Percentiles rank a stretch among this genome's conserved stretches.
phyloP scores from a whole-genome alignment of 2,888 invertebrate genomes.

The Bedellia somnulentella region DNA sequence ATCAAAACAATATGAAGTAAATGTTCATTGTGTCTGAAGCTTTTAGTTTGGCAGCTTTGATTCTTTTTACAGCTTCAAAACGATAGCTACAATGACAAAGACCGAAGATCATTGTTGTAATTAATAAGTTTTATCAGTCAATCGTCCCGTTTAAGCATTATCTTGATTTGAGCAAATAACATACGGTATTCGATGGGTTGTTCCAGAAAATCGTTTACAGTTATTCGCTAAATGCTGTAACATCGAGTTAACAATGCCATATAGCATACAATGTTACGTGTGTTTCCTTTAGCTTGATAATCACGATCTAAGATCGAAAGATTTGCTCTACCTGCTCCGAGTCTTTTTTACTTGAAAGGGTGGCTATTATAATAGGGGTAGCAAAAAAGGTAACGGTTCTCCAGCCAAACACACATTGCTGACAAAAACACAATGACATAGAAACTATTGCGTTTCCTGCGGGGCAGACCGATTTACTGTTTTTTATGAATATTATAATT shows the following conservation, averaged over 20 bases:
- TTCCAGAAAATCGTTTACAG: conserved; percentile 4
- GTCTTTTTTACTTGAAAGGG: conserved; percentile 43
- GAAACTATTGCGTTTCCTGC: conserved; percentile 45
- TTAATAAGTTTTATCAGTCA: conserved; percentile 3
- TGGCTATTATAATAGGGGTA: conserved; percentile 35
- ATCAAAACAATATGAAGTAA: too few relatives aligned
- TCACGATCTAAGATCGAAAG: conserved; percentile 38
- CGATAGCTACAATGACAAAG: too few relatives aligned
- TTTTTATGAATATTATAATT: too few relatives aligned
- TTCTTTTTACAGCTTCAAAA: too few relatives aligned
- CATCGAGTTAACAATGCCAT: conserved; percentile 19
- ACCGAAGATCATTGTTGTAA: conserved; percentile 4
- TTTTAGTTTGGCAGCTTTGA: too few relatives aligned
- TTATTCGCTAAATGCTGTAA: conserved; percentile 1
- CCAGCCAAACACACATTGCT: conserved; percentile 47
- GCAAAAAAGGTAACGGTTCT: conserved; percentile 49
- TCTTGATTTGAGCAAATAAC: conserved; percentile 1
- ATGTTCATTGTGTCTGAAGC: too few relatives aligned
- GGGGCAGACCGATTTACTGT: too few relatives aligned
- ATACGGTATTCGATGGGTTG: conserved; percentile 5
- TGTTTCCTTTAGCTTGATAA: too few relatives aligned
- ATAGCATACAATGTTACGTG: too few relatives aligned
- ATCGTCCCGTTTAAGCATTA: conserved; percentile 1
- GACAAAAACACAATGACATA: conserved; percentile 46
- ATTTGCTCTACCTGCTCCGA: conserved; percentile 51